Evolutionary conservation across 30 jellyfish, hydroid and myxozoan genomes (phyloP), one percentile per base, ranked within the genome.

Genomic region (Aurelia sp.): DNA sequence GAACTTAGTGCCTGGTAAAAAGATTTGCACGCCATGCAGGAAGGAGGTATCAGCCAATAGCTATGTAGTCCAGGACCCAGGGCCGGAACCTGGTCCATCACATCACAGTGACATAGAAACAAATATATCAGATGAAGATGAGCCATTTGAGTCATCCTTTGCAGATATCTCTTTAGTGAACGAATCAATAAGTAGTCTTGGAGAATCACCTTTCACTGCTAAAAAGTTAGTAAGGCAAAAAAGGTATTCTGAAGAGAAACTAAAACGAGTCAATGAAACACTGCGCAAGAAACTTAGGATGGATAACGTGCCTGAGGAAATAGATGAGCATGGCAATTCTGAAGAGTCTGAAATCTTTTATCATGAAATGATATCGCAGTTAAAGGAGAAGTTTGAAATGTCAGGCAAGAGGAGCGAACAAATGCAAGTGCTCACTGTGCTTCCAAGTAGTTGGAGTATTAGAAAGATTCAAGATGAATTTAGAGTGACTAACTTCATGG

Each of bases 381-480:
- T 71, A 33, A 71, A 71, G 66, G 82, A 33, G 27, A 71, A 33
- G 30, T 71, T 71, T 16, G 31, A 71, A 41, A 31, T 51, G 82
- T 71, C 82, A n/a, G 82, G n/a, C 61, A 71, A 71, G 82, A 71
- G 82, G 61, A 71, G 82, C 41, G 82, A 71, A n/a, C 59, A 71
- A 71, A 20, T 33, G 64, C 82, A 71, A 33, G 61, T 71, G 30
- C 31, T 71, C n/a, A n/a, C n/a, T n/a, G n/a, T n/a, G n/a, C n/a
- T n/a, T n/a, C n/a, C n/a, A n/a, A n/a, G n/a, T n/a, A n/a, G n/a
- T n/a, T n/a, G n/a, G n/a, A n/a, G n/a, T n/a, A n/a, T n/a, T n/a
- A n/a, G n/a, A n/a, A n/a, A n/a, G n/a, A n/a, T n/a, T n/a, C n/a
- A n/a, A n/a, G n/a, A n/a, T n/a, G n/a, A n/a, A n/a, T n/a, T n/a